Evolutionary conservation across 2,888 invertebrate species (phyloP).

Genomic region (Ormia ochracea): DNA sequence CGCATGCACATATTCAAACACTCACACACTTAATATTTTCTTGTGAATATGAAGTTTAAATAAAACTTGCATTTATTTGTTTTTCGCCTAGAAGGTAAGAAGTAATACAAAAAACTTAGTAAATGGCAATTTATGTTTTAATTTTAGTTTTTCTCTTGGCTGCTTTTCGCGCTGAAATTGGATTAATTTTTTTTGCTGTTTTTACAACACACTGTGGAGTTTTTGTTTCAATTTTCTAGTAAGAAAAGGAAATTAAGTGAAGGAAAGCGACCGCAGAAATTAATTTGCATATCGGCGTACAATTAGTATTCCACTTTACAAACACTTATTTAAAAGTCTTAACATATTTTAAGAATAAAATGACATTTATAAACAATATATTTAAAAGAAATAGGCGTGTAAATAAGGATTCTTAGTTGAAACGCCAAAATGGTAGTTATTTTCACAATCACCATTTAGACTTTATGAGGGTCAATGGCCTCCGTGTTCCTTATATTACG

Average conservation of each 20-base stretch:
- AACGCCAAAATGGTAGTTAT: too few species aligned
- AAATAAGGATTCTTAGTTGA: too few species aligned
- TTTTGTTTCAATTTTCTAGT: neutral
- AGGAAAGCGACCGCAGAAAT: neutral
- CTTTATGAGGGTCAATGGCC: too few species aligned
- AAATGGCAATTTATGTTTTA: conserved; percentile 45
- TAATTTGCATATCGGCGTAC: conserved; percentile 47
- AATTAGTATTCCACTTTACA: conserved; percentile 26
- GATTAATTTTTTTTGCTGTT: conserved; percentile 38
- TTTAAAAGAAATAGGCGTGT: neutral
- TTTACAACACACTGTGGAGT: neutral
- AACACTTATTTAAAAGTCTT: conserved; percentile 29
- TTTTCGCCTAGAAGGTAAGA: conserved; percentile 23
- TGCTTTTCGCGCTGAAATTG: conserved; percentile 19
- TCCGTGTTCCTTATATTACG: too few species aligned
- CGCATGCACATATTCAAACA: conserved; percentile 3
- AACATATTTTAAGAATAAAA: conserved; percentile 43
- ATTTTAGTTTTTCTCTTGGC: conserved; percentile 12
- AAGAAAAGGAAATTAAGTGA: conserved; percentile 17
- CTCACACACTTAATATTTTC: neutral
- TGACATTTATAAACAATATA: conserved; percentile 35
- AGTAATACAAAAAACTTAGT: conserved; percentile 7
- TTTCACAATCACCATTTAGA: too few species aligned
- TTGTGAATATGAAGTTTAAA: neutral
- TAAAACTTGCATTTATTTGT: conserved; percentile 1